phyloP scores from a whole-genome alignment of 1,140 invertebrate species.

The Drosophila parabipectinata region DNA sequence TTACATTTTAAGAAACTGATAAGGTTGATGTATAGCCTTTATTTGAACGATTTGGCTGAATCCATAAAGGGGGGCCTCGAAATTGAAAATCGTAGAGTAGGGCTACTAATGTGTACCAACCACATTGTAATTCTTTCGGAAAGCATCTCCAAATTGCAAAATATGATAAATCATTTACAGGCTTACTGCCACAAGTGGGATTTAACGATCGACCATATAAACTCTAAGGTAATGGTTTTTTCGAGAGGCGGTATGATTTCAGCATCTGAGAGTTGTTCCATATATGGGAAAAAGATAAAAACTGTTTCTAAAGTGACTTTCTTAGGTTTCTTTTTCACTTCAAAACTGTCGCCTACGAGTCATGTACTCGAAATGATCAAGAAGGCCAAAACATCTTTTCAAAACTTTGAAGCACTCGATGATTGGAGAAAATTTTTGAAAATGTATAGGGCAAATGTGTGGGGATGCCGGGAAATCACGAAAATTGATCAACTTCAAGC shows the following conservation, averaged over 20 bases:
- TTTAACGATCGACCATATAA: not conserved
- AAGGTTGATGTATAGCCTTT: not conserved
- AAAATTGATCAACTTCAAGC: not conserved
- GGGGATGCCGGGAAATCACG: not conserved
- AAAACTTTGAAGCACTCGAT: not conserved
- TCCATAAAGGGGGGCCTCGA: not conserved
- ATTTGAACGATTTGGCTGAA: slow-evolving; percentile 10
- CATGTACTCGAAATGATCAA: not conserved
- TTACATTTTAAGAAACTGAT: not conserved
- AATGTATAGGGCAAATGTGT: not conserved
- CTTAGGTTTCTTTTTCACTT: not conserved
- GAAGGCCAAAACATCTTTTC: not conserved
- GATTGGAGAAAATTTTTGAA: not conserved
- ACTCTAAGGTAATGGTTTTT: not conserved
- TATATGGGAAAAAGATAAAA: not conserved
- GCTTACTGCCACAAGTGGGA: not conserved
- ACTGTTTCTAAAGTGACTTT: not conserved
- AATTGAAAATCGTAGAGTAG: not conserved
- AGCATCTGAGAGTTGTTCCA: not conserved
- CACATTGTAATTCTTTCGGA: not conserved
- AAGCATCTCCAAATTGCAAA: not conserved
- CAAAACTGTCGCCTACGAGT: not conserved
- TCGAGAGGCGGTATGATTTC: not conserved
- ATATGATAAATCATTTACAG: not conserved
- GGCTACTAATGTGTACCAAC: not conserved